Base-by-base conservation (phyloP, 2,113 vertebrate species). In the Toxotes jaculatrix region DNA sequence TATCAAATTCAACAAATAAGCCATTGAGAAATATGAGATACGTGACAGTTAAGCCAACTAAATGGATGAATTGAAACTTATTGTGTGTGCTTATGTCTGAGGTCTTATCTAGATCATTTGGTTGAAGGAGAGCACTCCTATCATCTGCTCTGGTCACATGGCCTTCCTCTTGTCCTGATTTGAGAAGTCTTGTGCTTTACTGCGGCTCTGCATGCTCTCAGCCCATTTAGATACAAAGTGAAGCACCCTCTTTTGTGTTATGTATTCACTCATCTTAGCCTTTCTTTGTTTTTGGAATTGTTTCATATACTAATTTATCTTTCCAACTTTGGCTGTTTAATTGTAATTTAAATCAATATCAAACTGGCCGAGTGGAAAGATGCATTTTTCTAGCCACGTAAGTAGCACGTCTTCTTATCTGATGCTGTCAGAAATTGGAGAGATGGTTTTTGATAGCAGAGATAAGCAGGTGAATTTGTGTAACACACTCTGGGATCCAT, bases 61-160 rank as follows among this genome's bases (percentile, higher is more conserved):
- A 88, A 85, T 0, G 9, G 70, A 87, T 82, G 74, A 87, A 83
- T 73, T 78, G 83, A 86, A 85, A 79, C 51, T 65, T 69, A 55
- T 60, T 84, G 78, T 89, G 79, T 53, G 56, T 31, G 55, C 56
- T 80, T 74, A 9, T 79, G 71, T 87, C 31, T 57, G 34, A 72
- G 79, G 60, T 63, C 60, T 84, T 91, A 84, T 91, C 73, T 89
- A 79, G 84, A 87, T 87, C 56, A 72, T 85, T 85, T 79, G 56
- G 65, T 76, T 69, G 75, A 81, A 84, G 57, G 68, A 77, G 81
- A 85, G 72, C 77, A 70, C 75, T 76, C 84, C 88, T 86, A 83
- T 91, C 82, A 82, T 87, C 82, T 82, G 73, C 72, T 77, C 36
- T 68, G 56, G 85, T 92, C 89, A 92, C 86, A 90, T 87, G 84